These are phyloP conservation scores for Leucoraja ocellata DNA, from an alignment of 2,797 vertebrate species.

Conservation along the genomic window DNA sequence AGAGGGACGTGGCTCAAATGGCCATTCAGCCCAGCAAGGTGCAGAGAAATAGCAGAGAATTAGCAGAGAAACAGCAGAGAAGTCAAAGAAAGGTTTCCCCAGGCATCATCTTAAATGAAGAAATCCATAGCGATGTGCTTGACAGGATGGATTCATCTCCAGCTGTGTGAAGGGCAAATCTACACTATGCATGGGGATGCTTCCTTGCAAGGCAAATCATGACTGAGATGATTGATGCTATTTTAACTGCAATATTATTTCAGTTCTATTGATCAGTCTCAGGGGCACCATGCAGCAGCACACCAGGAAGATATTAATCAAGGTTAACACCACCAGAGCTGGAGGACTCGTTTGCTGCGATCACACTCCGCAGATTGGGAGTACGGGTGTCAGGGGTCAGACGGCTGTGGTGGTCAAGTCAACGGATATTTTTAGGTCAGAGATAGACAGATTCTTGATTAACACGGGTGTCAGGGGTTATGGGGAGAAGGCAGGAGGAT, in stretches of 20 bases:
- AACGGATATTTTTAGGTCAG: too few species aligned
- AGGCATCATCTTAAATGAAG: neutral
- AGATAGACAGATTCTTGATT: too few species aligned
- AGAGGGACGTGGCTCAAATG: neutral
- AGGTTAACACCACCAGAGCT: neutral
- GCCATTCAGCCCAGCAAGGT: neutral
- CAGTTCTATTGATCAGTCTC: slow-evolving; percentile 25
- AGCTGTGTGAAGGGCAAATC: neutral
- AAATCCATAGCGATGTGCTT: neutral
- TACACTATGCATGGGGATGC: neutral
- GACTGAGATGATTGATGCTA: slow-evolving; percentile 21
- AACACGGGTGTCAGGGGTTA: too few species aligned
- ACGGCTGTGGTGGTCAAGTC: too few species aligned
- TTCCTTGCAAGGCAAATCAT: neutral
- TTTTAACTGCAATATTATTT: slow-evolving; percentile 27
- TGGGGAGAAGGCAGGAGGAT: too few species aligned
- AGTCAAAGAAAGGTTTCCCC: neutral
- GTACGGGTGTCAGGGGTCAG: too few species aligned
- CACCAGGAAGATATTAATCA: neutral
- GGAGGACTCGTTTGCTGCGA: too few species aligned
- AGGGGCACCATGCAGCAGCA: neutral
- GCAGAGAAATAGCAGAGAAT: too few species aligned
- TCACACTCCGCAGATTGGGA: neutral
- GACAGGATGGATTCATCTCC: slow-evolving; percentile 14
- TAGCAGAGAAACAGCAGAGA: too few species aligned